Conservation (phyloP, 1,140 invertebrate species). For the Aphis gossypii region DNA sequence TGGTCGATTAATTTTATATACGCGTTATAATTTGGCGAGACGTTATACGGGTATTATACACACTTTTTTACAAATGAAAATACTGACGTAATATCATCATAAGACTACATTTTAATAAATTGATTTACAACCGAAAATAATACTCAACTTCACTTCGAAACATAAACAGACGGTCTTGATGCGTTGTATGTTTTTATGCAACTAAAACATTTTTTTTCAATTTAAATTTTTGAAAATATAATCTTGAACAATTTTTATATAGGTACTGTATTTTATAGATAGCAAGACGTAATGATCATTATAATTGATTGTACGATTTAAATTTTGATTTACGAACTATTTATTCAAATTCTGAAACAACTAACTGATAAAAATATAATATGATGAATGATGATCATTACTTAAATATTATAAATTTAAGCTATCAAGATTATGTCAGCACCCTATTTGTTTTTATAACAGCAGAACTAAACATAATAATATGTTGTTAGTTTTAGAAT, state of each 20-base stretch:
- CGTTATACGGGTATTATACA: background rate
- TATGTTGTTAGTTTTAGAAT: no score
- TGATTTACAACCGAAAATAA: background rate
- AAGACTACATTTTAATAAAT: background rate
- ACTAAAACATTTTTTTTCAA: background rate
- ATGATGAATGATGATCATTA: background rate
- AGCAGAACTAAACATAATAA: no score
- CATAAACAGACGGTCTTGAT: background rate
- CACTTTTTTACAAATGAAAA: background rate
- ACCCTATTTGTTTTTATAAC: no score
- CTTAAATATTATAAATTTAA: background rate
- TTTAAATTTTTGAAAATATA: background rate
- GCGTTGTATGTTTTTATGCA: background rate
- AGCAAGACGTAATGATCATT: background rate
- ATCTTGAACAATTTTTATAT: background rate
- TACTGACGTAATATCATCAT: background rate
- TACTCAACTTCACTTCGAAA: background rate
- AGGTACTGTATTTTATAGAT: background rate
- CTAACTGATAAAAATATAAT: no score
- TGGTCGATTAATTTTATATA: background rate
- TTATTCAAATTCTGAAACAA: background rate
- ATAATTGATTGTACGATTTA: background rate
- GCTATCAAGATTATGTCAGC: no score
- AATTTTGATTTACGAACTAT: background rate
- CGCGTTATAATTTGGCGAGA: no score